Base-by-base conservation (phyloP, 1,140 invertebrate species). In the Hycleus phaleratus region DNA sequence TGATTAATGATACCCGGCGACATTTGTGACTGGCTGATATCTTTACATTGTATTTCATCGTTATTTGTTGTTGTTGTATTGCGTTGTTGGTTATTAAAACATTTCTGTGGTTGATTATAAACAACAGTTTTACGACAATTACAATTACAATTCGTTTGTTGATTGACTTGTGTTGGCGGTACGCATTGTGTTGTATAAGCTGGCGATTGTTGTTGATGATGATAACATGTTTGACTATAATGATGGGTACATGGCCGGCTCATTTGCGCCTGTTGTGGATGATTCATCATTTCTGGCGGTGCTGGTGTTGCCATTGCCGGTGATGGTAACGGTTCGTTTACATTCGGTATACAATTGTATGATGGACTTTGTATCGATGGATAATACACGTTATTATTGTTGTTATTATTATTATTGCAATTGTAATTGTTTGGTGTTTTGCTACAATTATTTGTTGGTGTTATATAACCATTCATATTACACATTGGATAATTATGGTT, bases 21-120 rank as follows among this genome's bases (percentile, higher is more conserved):
- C 64, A 77, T 75, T 66, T 85, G 82, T 0, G 82, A 85, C 60
- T 85, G 83, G 53, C 82, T 84, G 12, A 85, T 82, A 63, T 85
- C 81, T 11, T 79, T 75, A 54, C 84, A 85, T 64, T 85, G 84
- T 49, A 85, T 85, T 64, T 85, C 83, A 2, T 56, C 64, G 53
- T 71, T 76, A 8, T 58, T 26, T 46, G 40, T 12, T 12, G 9
- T 56, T 46, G 12, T 52, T 39, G 44, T 18, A 18, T 18, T 18
- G 60, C 65, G 45, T 67, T 65, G 12, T 46, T 50, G 40, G 7
- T 32, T 32, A 32, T 32, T 32, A 3, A 32, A 32, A 32, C 62
- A 63, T 9, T 32, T 52, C 8, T 59, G 52, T 26, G 18, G 18
- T 9, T 49, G 40, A n/a, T 60, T 44, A 9, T 48, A 24, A 47